Evolutionary conservation across 2,888 invertebrate species (phyloP), one percentile per base, ranked within the genome.

Genomic region (Caenorhabditis plicata): DNA sequence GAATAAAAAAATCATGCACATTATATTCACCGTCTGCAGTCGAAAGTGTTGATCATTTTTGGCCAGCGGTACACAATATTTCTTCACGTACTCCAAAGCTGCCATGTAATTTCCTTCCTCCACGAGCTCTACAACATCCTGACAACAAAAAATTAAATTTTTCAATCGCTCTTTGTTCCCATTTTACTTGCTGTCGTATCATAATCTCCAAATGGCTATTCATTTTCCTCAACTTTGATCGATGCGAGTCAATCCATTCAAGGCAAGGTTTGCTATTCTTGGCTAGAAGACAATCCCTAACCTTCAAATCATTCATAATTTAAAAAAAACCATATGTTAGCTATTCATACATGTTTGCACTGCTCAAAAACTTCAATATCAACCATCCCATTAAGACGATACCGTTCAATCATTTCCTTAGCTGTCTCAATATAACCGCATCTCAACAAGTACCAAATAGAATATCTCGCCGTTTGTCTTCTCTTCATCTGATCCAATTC

Each of bases 341-440:
- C 11, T 29, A 7, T 29, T 9, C 11, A 29, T 19, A 50, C 33
- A 25, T 19, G 7, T 36, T 43, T 42, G 35, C 63, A 26, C 39
- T 53, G 48, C 42, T 68, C 67, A 54, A 67, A 76, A 9, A 80
- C 52, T 23, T 68, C 62, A 1, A 56, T 22, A 44, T 77, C 72
- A 45, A 61, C 50, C 17, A 71, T 25, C 7, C 40, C 41, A 13
- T 51, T 41, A 27, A 63, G 17, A 3, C 43, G 25, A 23, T 35
- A 33, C 9, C 33, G 87, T 46, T 89, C 88, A 0, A 93, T 91
- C 23, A 98, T 84, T 77, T 88, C 88, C 66, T 89, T 88, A 0
- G 96, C 96, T 0, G 94, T 90, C 78, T 90, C 90, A 82, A 98
- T 95, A 83, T 92, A 94, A 0, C 98, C 96, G 36, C 68, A 65